These are phyloP conservation scores for Hepsetus odoe DNA, from an alignment of 2,113 vertebrate genomes.

Conservation along the genomic window DNA sequence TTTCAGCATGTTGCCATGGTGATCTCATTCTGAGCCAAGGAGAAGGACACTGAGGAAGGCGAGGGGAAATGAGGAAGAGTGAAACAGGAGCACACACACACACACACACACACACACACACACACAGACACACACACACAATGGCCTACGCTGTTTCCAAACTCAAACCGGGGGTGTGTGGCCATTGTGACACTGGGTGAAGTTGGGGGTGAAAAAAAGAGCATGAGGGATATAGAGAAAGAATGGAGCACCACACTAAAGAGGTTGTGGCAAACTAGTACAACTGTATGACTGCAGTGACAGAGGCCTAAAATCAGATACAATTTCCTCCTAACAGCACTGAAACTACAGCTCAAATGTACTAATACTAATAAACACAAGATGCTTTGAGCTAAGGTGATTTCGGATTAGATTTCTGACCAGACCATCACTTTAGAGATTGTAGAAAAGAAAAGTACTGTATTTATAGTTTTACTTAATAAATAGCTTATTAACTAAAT, in stretches of 20 bases:
- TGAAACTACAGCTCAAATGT: no score
- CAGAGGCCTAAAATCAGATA: no score
- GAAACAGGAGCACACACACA: neutral
- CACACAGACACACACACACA: slow-evolving; percentile 21
- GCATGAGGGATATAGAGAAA: neutral
- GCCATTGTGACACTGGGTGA: slow-evolving; percentile 10
- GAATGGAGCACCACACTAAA: neutral
- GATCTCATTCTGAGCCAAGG: slow-evolving; percentile 31
- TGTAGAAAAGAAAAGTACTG: no score
- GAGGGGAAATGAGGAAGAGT: slow-evolving; percentile 15
- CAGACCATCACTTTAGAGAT: no score
- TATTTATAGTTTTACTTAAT: no score
- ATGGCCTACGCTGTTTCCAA: slow-evolving; percentile 38
- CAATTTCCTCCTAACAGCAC: neutral
- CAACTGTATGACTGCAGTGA: neutral
- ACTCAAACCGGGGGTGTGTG: slow-evolving; percentile 9
- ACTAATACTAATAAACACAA: no score
- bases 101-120: slow-evolving; percentile 31
- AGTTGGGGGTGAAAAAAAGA: slow-evolving; percentile 13
- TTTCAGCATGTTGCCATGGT: slow-evolving; percentile 48
- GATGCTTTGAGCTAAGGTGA: no score
- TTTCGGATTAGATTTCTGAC: no score
- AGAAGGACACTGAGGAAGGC: slow-evolving; percentile 38
- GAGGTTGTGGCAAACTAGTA: neutral
- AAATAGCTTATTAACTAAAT: no score